Percentiles rank a stretch among this genome's conserved stretches.
Conservation (phyloP, 2,888 invertebrate species). For the Fissipunctia ypsillon region DNA sequence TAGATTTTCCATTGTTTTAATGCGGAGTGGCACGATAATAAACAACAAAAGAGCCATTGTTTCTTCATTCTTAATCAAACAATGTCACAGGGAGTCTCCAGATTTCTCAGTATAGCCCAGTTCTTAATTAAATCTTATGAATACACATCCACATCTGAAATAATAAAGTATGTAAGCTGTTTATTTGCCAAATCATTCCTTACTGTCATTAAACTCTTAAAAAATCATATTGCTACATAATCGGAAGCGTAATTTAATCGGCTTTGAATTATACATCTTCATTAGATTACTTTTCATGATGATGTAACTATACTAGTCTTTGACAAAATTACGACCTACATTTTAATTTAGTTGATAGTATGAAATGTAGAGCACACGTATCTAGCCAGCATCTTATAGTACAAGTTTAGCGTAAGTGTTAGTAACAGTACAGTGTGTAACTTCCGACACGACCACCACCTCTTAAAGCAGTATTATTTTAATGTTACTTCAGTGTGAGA, state of each 20-base stretch:
- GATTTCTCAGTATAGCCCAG: neutral
- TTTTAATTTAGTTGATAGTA: conserved; percentile 9
- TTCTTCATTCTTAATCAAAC: conserved; percentile 12
- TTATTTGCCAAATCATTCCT: neutral
- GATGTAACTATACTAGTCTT: conserved; percentile 20
- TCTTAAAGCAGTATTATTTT: too few relatives aligned
- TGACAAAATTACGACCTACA: neutral
- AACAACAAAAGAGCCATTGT: conserved; percentile 22
- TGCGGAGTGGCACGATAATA: neutral
- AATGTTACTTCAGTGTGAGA: too few relatives aligned
- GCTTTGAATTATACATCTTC: neutral
- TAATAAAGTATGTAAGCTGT: neutral
- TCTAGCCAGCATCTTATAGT: neutral
- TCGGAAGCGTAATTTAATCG: conserved; percentile 5
- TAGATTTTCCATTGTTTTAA: too few relatives aligned
- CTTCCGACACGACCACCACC: conserved; percentile 56
- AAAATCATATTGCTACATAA: conserved; percentile 18
- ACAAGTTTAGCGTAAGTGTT: conserved; percentile 7
- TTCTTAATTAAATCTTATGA: neutral
- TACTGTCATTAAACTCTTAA: neutral
- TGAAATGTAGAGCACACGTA: conserved; percentile 22
- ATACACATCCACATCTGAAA: neutral
- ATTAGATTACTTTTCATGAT: conserved; percentile 5
- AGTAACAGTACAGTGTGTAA: conserved; percentile 27
- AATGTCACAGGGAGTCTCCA: neutral